Base-by-base conservation (phyloP, 2,797 vertebrate species). In the Leptoclinus maculatus region DNA sequence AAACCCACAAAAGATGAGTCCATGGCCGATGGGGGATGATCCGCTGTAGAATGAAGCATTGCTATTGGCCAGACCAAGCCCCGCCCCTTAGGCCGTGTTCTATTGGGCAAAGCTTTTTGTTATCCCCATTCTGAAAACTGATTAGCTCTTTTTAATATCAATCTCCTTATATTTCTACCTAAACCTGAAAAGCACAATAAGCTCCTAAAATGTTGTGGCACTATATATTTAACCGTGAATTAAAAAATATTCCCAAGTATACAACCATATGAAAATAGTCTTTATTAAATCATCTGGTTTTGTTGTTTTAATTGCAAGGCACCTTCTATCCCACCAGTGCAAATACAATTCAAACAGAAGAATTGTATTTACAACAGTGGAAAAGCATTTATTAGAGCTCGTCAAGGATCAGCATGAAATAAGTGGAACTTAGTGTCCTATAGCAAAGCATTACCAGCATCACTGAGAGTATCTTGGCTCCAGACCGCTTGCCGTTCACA, bases 1-100 rank as follows among this genome's bases (percentile, higher is more conserved):
- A 91, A 85, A 81, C 39, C 72, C 90, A 95, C 93, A 95, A 95
- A 94, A 88, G 88, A 81, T 75, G 76, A 85, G 64, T 51, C 56
- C 25, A 11, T 39, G 34, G 51, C 54, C 14, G 58, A 49, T 17
- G 59, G 38, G 64, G 54, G 75, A n/a, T 47, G 78, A 72, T 13
- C 49, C 59, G 14, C 49, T 47, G 25, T n/a, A 59, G 34, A 60
- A 66, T 56, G 4, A 23, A 36, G 51, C 5, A 0, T 17, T 80
- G n/a, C 68, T 67, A 95, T 94, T 94, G 94, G 95, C n/a, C 60
- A 19, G 11, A 4, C 0, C 0, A 10, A 9, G 51, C 60, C 67
- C 82, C 81, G 9, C 80, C 87, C 41, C 8, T 1, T 6, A 21
- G 17, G 0, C 13, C 3, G 2, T 16, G 7, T 79, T n/a, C 57